phyloP scores from a whole-genome alignment of 2,888 invertebrate species.

The Gnatocerus cornutus region DNA sequence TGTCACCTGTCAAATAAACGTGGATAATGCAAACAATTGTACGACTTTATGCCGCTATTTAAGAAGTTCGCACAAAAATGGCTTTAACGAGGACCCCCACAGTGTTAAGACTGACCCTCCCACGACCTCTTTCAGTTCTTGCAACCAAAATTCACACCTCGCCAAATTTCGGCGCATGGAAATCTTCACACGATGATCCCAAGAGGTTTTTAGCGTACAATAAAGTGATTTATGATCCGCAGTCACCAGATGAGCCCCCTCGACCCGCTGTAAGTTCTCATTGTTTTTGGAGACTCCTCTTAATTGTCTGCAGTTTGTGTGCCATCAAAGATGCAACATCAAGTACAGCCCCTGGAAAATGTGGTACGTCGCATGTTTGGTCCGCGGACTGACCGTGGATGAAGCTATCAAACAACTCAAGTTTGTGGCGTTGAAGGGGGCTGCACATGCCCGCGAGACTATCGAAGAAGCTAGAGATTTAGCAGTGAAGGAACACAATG shows the following conservation, averaged over 20 bases:
- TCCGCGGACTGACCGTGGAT: constrained; percentile 94
- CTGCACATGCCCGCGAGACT: constrained; percentile 81
- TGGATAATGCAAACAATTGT: too few relatives aligned
- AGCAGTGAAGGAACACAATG: constrained; percentile 91
- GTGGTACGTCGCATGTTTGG: constrained; percentile 92
- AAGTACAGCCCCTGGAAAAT: constrained; percentile 94
- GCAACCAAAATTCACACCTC: constrained; percentile 38
- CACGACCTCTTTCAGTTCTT: neutral
- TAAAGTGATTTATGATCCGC: constrained; percentile 86
- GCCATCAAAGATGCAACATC: constrained; percentile 87
- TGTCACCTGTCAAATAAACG: too few relatives aligned
- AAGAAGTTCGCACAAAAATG: too few relatives aligned
- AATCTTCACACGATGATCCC: constrained; percentile 64
- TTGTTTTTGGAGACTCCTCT: too few relatives aligned
- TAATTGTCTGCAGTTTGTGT: constrained; percentile 82
- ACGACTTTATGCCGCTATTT: too few relatives aligned
- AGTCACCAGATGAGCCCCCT: constrained; percentile 80
- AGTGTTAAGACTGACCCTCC: neutral
- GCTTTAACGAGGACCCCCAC: neutral
- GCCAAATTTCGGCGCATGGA: constrained; percentile 17
- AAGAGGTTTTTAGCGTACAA: constrained; percentile 80
- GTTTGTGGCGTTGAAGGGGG: constrained; percentile 88
- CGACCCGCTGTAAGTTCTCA: constrained; percentile 86
- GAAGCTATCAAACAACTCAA: constrained; percentile 94
- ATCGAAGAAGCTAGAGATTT: constrained; percentile 92